phyloP scores from a whole-genome alignment of 2,113 vertebrate genomes.

The Gallinago media region DNA sequence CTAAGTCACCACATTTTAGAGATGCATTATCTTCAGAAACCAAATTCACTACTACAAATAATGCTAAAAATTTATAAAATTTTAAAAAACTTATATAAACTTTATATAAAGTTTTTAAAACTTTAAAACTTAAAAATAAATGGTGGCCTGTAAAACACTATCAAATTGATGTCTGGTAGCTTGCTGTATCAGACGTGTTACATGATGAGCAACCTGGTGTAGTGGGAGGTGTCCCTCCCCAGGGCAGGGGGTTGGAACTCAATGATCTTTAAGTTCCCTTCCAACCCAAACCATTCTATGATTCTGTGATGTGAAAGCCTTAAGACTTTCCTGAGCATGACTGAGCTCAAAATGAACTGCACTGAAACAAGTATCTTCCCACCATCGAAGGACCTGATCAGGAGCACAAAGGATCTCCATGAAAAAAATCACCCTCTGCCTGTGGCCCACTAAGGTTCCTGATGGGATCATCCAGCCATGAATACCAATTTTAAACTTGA shows the following conservation, averaged over 20 bases:
- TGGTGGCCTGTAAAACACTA: constrained; percentile 73
- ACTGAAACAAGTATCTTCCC: constrained; percentile 80
- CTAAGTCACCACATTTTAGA: constrained; percentile 81
- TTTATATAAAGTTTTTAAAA: constrained; percentile 78
- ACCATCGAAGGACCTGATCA: constrained; percentile 79
- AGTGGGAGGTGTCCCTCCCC: too few species aligned
- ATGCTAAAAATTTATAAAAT: constrained; percentile 80
- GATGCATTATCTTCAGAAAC: constrained; percentile 79
- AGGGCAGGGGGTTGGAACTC: too few species aligned
- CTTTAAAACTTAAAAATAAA: constrained; percentile 81
- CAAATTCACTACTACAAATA: constrained; percentile 81
- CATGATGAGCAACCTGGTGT: too few species aligned
- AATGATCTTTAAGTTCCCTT: too few species aligned
- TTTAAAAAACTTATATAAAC: constrained; percentile 76
- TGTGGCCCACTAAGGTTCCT: constrained; percentile 74
- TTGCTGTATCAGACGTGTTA: too few species aligned
- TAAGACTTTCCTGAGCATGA: constrained; percentile 77
- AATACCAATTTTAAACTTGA: constrained; percentile 23
- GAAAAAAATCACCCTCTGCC: constrained; percentile 71
- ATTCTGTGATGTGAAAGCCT: constrained; percentile 56
- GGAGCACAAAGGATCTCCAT: constrained; percentile 73
- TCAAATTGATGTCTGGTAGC: not conserved
- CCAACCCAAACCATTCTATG: too few species aligned
- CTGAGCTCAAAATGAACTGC: constrained; percentile 77
- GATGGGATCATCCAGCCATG: constrained; percentile 4